These are phyloP conservation scores for Zaprionus lineosus DNA, from an alignment of 2,888 invertebrate genomes.

Conservation along the genomic window DNA sequence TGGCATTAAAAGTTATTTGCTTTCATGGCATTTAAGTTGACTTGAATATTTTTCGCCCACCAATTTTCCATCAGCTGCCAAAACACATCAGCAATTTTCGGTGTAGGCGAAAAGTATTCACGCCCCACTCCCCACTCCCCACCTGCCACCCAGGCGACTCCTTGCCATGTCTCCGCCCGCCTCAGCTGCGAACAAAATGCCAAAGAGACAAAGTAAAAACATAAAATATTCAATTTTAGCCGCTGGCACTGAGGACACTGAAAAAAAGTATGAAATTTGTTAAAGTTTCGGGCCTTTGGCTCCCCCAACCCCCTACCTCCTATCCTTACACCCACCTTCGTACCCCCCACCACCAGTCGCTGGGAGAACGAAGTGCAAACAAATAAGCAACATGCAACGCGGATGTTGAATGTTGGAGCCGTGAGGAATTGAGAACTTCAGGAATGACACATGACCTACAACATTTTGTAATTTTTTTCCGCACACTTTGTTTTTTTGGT, in stretches of 20 bases:
- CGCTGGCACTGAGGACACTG: conserved; percentile 37
- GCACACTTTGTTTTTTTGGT: no score
- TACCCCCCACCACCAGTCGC: not conserved
- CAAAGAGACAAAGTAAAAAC: conserved; percentile 53
- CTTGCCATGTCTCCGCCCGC: no score
- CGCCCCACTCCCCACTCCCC: not conserved
- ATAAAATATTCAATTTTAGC: conserved; percentile 67
- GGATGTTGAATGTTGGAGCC: not conserved
- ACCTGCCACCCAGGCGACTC: no score
- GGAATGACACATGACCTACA: conserved; percentile 73
- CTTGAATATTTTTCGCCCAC: conserved; percentile 8
- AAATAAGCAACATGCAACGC: conserved; percentile 66
- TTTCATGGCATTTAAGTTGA: conserved; percentile 2
- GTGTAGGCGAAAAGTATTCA: conserved; percentile 27
- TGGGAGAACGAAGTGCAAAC: conserved; percentile 57
- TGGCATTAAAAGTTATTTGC: conserved; percentile 33
- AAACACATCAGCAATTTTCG: conserved; percentile 44
- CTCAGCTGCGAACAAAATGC: no score
- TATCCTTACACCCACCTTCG: no score
- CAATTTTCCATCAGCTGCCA: conserved; percentile 6
- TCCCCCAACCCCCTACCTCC: no score
- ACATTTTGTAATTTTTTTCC: conserved; percentile 59
- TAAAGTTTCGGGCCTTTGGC: conserved; percentile 41
- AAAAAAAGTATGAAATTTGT: conserved; percentile 54
- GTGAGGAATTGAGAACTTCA: conserved; percentile 49